Conservation (phyloP, 2,113 vertebrate genomes). For the Cathartes aura region DNA sequence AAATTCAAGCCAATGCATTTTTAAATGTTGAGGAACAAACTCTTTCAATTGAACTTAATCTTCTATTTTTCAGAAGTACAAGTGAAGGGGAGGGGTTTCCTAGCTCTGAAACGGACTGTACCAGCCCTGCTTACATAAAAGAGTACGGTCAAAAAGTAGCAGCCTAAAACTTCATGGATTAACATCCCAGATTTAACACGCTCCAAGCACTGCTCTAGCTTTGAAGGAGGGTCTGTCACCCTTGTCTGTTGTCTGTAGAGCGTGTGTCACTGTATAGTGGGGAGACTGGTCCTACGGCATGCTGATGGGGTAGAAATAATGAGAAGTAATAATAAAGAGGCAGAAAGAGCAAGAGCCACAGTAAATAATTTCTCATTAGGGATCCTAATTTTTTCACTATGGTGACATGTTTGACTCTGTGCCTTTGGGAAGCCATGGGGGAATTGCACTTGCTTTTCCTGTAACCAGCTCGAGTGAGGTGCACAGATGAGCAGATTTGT, state of each 20-base stretch:
- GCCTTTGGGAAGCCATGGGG: neutral
- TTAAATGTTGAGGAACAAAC: neutral
- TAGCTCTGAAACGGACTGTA: neutral
- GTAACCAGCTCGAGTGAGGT: accelerated
- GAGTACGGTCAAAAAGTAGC: neutral
- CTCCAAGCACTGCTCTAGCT: neutral
- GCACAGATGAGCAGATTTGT: accelerated
- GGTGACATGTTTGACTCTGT: neutral
- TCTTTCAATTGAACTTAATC: neutral
- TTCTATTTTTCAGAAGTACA: neutral
- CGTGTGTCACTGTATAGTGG: neutral
- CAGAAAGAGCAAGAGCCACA: neutral
- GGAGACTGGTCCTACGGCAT: neutral
- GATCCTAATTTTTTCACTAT: neutral
- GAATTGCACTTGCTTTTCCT: neutral
- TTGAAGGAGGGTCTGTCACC: neutral
- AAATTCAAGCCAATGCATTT: neutral
- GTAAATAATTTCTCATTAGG: neutral
- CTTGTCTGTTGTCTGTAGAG: neutral
- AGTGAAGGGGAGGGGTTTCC: neutral
- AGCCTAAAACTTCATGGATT: neutral
- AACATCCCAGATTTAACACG: neutral
- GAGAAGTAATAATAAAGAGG: neutral
- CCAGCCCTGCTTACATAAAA: neutral
- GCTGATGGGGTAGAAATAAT: neutral